Evolutionary conservation across 2,888 invertebrate species (phyloP).

Genomic region (Drosophila recens): DNA sequence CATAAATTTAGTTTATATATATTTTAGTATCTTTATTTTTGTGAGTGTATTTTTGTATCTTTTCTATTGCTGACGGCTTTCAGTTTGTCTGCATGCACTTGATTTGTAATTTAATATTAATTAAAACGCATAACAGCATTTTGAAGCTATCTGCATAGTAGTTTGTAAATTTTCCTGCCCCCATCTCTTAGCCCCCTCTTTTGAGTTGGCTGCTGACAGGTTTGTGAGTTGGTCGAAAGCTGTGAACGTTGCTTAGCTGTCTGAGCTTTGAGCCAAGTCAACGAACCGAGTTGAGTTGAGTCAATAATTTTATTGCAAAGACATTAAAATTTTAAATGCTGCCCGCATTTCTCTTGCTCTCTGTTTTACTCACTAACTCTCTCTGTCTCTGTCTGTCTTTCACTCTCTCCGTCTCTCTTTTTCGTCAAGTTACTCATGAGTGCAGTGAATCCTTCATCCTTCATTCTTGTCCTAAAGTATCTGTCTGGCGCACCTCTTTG

Average conservation of each 20-base stretch:
- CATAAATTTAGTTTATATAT: slow-evolving; percentile 30
- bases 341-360: neutral
- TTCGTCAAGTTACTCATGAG: neutral
- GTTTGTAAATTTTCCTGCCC: neutral
- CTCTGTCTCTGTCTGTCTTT: neutral
- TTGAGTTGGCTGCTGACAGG: neutral
- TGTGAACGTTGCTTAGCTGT: slow-evolving; percentile 9
- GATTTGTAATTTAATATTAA: slow-evolving; percentile 77
- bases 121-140: slow-evolving; percentile 58
- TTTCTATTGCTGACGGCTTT: slow-evolving; percentile 10
- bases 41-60: slow-evolving; percentile 8
- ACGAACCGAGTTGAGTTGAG: slow-evolving; percentile 59
- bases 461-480: slow-evolving; percentile 38
- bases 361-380: neutral
- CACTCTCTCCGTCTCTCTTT: neutral
- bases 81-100: slow-evolving; percentile 49
- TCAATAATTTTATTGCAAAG: slow-evolving; percentile 64
- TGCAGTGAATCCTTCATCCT: slow-evolving; percentile 25
- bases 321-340: slow-evolving; percentile 63
- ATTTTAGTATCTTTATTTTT: slow-evolving; percentile 1
- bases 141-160: slow-evolving; percentile 35
- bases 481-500: slow-evolving; percentile 56
- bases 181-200: too few species aligned
- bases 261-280: slow-evolving; percentile 44
- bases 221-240: neutral